phyloP scores from a whole-genome alignment of 2,113 vertebrate genomes.

The Erythrolamprus reginae region DNA sequence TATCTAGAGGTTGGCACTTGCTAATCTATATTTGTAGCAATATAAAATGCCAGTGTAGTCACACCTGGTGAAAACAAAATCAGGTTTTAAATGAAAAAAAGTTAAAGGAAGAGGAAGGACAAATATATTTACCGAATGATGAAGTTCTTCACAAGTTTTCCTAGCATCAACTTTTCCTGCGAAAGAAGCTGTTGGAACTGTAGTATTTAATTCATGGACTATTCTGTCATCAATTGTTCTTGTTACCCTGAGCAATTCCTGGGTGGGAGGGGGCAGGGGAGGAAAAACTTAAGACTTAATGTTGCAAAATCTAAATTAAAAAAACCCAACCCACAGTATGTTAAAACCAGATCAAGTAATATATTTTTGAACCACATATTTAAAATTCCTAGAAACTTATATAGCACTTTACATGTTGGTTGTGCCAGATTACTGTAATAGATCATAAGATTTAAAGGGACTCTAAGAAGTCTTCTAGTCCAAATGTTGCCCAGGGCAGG shows the following conservation, averaged over 20 bases:
- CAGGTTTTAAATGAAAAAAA: background rate
- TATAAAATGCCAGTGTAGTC: background rate
- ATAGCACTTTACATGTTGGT: background rate
- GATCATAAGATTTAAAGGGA: background rate
- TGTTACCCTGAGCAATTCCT: conserved; percentile 93
- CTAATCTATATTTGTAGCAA: background rate
- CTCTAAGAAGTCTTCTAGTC: background rate
- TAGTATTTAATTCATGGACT: conserved; percentile 91
- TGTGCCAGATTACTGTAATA: background rate
- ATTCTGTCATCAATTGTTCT: conserved; percentile 95
- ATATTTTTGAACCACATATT: background rate
- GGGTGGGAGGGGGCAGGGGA: background rate
- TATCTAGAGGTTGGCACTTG: background rate
- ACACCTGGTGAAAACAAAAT: background rate
- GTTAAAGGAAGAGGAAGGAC: background rate
- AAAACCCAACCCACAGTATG: background rate
- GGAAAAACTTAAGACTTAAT: conserved; percentile 35
- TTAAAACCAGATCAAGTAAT: background rate
- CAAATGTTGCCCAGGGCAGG: background rate
- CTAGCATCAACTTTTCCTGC: conserved; percentile 86
- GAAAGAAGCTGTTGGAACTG: conserved; percentile 93
- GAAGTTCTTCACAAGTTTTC: conserved; percentile 92
- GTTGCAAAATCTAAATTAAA: conserved; percentile 9
- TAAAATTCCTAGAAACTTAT: background rate
- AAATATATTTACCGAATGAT: conserved; percentile 85